Evolutionary conservation across 1,140 invertebrate genomes (phyloP), one percentile per base, ranked within the genome.

Genomic region (Aricia agestis): DNA sequence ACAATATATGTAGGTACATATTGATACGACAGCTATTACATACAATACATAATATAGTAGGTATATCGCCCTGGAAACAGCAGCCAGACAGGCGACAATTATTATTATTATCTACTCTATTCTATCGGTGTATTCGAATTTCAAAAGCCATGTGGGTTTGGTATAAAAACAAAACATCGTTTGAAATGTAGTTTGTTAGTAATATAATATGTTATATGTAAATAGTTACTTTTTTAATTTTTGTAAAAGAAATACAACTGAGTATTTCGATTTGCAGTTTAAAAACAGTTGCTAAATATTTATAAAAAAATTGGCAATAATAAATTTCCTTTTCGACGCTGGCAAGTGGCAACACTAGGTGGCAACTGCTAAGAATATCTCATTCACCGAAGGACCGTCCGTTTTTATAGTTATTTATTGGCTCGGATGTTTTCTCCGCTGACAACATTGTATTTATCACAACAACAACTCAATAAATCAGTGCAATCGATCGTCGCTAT

Each of bases 381-480:
- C 45, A 52, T 52, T 52, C 45, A 52, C 1, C 45, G 45, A 52
- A 52, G 45, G 45, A 52, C 36, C 36, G 36, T 36, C 36, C 0
- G 36, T 36, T 52, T 52, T 52, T 52, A 52, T 52, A 5, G 11
- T 52, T 52, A 52, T 52, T 52, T 52, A 52, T 52, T 3, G 45
- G 45, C 45, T 15, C 6, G 13, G 45, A 72, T 77, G 74, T 79
- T 75, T 79, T 77, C 77, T 72, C 58, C 67, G 11, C 67, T 70
- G 65, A 18, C n/a, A 66, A 75, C 75, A 75, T 74, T 77, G 74
- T 78, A 76, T 68, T 73, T 77, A 79, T 79, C 74, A 57, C 65
- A 74, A 75, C 74, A 78, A 78, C 75, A 79, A 79, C 72, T 41
- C 69, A 75, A 79, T 79, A 77, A 79, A 75, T 77, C 72, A 78